Base-by-base conservation (phyloP, 2,113 vertebrate species). In the Rhinichthys klamathensis region DNA sequence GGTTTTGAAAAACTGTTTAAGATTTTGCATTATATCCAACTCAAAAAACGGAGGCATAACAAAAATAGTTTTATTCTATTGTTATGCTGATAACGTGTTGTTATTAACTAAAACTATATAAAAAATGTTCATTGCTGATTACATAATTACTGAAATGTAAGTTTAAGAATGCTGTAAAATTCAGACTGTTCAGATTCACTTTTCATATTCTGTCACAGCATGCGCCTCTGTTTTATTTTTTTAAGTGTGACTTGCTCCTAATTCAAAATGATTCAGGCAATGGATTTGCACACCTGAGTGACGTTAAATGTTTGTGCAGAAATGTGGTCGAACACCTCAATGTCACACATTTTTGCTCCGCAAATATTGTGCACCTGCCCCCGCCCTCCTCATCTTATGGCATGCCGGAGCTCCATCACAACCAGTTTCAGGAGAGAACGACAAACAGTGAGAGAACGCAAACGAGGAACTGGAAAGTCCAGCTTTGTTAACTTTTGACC, bases 401-500 rank as follows among this genome's bases (percentile, higher is more conserved):
- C 25, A 72, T 72, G 46, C 9, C 23, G 3, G 4, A 83, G 30
- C 13, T 73, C 27, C 27, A 49, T 80, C 41, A 32, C 38, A 82
- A 82, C 67, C 49, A 81, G 76, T 46, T 56, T 70, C 63, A 81
- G 73, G 58, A 63, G 41, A 77, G 61, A 70, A 30, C 18, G 13
- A 67, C 51, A 56, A 74, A 76, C 30, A 86, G 30, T 18, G 69
- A 58, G 75, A 79, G 61, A 65, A 76, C 79, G 25, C 27, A 27
- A 25, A 35, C 11, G 32, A 79, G 74, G 18, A 70, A 69, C 46
- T 49, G 79, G 77, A 81, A 85, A 69, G 79, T 88, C 74, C 41
- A 80, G 85, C 58, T 82, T 25, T 38, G 60, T 2, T 76, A 56
- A 84, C 70, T 72, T 74, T 84, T 86, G 85, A 86, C 87, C 81